Evolutionary conservation across 2,113 vertebrate genomes (phyloP).

Genomic region (Felis catus): DNA sequence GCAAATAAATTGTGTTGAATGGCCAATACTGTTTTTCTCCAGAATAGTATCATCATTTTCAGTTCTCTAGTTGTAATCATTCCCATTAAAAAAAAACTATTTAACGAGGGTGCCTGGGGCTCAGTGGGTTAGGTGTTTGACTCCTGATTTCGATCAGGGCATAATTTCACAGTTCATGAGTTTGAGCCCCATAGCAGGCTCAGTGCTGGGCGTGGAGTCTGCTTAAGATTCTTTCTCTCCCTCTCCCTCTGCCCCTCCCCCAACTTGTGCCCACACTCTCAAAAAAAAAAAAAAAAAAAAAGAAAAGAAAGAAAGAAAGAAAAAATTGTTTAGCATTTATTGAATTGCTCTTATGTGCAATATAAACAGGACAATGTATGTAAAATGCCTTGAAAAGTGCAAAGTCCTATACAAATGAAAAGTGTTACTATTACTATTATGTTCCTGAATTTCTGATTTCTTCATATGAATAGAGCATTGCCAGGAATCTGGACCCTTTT

Average conservation of each 20-base stretch:
- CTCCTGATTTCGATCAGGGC: no score
- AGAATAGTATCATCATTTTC: neutral
- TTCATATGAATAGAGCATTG: neutral
- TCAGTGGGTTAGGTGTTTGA: no score
- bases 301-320: no score
- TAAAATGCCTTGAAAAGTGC: neutral
- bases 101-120: neutral
- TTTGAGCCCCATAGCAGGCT: no score
- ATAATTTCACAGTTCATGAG: no score
- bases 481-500: neutral
- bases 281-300: no score
- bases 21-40: neutral
- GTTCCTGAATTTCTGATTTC: neutral
- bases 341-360: neutral
- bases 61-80: neutral
- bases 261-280: no score
- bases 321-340: neutral
- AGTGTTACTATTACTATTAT: slow-evolving; percentile 1
- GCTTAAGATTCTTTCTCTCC: no score
- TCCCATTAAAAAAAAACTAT: neutral
- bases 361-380: neutral
- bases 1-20: neutral
- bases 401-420: slow-evolving; percentile 16
- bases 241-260: no score
- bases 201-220: no score